Evolutionary conservation across 2,113 vertebrate genomes (phyloP).

Genomic region (Vidua chalybeata): DNA sequence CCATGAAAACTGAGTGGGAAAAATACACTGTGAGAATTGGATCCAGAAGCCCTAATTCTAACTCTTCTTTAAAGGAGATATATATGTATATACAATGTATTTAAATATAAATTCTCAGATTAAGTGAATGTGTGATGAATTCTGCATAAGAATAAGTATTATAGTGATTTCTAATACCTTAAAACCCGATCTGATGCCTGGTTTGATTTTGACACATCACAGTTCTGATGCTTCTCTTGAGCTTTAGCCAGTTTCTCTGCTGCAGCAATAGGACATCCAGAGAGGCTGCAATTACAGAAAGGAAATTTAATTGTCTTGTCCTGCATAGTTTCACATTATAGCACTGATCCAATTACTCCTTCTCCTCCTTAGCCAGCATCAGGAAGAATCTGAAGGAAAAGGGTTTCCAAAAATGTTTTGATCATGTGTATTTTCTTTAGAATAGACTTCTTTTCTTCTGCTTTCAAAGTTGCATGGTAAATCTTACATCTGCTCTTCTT

Average conservation of each 20-base stretch:
- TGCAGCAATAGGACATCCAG: conserved; percentile 97
- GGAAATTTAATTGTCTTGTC: conserved; percentile 57
- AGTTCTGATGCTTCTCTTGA: conserved; percentile 96
- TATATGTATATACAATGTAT: conserved; percentile 65
- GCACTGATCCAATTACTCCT: conserved; percentile 26
- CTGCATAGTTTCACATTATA: conserved; percentile 43
- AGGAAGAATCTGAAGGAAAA: conserved; percentile 26
- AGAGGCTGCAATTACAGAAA: conserved; percentile 87
- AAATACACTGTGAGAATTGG: conserved; percentile 60
- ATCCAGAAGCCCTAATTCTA: conserved; percentile 77
- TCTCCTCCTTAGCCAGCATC: conserved; percentile 33
- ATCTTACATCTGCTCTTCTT: conserved; percentile 3
- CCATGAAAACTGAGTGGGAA: conserved; percentile 68
- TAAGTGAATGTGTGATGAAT: conserved; percentile 70
- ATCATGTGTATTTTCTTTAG: not conserved
- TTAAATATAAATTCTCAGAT: conserved; percentile 69
- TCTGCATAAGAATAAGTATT: conserved; percentile 70
- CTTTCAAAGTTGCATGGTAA: conserved; percentile 33
- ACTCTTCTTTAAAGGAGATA: conserved; percentile 56
- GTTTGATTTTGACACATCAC: conserved; percentile 92
- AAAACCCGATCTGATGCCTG: conserved; percentile 96
- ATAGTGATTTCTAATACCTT: conserved; percentile 87
- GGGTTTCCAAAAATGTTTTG: conserved; percentile 25
- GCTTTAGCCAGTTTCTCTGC: conserved; percentile 98
- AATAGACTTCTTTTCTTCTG: conserved; percentile 35